Evolutionary conservation across 2,888 invertebrate genomes (phyloP).

Genomic region (Sphaerophoria taeniata): DNA sequence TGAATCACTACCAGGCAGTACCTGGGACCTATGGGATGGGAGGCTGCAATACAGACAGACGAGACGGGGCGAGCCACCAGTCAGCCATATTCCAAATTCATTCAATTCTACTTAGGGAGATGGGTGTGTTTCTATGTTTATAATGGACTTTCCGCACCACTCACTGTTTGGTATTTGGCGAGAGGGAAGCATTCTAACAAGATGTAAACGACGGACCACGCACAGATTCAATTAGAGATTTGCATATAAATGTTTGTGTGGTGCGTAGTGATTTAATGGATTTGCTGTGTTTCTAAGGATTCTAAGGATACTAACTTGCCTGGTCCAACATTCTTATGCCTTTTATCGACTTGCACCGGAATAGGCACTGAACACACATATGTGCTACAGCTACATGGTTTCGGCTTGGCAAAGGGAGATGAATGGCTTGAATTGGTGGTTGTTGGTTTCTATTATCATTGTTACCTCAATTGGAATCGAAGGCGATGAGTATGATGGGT

Average conservation of each 20-base stretch:
- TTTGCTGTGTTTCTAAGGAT: constrained; percentile 60
- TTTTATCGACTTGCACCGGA: constrained; percentile 15
- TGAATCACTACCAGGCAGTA: constrained; percentile 28
- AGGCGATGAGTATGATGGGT: constrained; percentile 16
- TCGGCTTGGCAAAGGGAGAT: constrained; percentile 28
- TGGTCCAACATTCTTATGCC: constrained; percentile 27
- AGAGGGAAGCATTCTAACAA: constrained; percentile 43
- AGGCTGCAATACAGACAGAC: background rate
- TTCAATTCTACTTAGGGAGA: background rate
- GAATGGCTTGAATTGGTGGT: constrained; percentile 60
- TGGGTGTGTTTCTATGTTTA: constrained; percentile 29
- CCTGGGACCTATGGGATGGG: background rate
- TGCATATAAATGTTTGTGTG: constrained; percentile 43
- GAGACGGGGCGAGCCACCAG: constrained; percentile 24
- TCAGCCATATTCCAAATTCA: constrained; percentile 16
- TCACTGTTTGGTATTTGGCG: constrained; percentile 41
- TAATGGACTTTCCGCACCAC: constrained; percentile 59
- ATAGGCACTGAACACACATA: background rate
- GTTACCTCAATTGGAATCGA: constrained; percentile 67
- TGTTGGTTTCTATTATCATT: constrained; percentile 69
- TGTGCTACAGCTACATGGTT: background rate
- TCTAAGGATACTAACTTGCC: constrained; percentile 28
- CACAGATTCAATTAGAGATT: constrained; percentile 70
- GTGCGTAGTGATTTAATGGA: constrained; percentile 64
- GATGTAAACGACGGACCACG: constrained; percentile 65